A percentile compares a stretch with the other conserved stretches of the same genome.
These are phyloP conservation scores for Thalassoma bifasciatum DNA, from an alignment of 2,113 vertebrate species.

Conservation along the genomic window DNA sequence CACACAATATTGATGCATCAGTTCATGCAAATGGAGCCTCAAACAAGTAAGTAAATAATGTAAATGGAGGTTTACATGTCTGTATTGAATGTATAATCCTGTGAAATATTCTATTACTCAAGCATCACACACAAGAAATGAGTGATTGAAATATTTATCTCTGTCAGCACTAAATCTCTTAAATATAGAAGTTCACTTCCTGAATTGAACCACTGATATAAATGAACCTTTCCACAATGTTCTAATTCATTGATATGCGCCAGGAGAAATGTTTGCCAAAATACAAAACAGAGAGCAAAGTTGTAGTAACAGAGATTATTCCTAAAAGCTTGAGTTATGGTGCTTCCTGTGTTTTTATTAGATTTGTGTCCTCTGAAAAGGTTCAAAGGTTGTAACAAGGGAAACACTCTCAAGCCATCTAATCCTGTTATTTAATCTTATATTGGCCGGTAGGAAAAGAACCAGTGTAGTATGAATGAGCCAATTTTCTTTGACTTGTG, in stretches of 20 bases:
- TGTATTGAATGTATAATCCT: too few species aligned
- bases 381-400: background rate
- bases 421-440: conserved; percentile 5
- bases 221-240: too few species aligned
- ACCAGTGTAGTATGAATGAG: background rate
- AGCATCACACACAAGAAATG: too few species aligned
- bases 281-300: background rate
- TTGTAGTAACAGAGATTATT: background rate
- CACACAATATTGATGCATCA: too few species aligned
- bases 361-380: background rate
- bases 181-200: too few species aligned
- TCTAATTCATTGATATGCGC: too few species aligned
- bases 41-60: too few species aligned
- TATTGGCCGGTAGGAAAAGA: background rate
- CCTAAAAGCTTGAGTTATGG: background rate
- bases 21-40: too few species aligned
- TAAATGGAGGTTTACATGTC: too few species aligned
- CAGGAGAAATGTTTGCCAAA: background rate
- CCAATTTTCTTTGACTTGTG: background rate
- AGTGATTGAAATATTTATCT: background rate
- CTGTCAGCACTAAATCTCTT: too few species aligned
- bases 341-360: background rate
- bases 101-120: too few species aligned
- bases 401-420: background rate
- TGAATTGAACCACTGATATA: too few species aligned